phyloP scores from a whole-genome alignment of 2,113 vertebrate genomes.

The Theristicus caerulescens region DNA sequence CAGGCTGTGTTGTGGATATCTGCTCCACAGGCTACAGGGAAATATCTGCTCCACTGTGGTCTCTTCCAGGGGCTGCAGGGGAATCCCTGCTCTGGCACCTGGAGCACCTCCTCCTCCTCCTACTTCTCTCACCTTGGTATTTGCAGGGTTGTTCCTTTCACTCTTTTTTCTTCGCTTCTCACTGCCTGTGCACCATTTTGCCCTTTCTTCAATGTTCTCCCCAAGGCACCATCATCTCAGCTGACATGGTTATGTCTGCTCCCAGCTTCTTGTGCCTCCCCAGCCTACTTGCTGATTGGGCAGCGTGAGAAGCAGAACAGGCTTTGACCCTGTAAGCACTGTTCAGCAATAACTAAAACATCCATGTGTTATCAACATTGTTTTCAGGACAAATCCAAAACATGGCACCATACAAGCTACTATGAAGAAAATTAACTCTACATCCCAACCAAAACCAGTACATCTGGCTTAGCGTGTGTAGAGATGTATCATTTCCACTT shows the following conservation, averaged over 20 bases:
- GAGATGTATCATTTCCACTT: not conserved
- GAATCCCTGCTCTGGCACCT: not conserved
- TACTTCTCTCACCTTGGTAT: not conserved
- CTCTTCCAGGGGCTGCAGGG: not conserved
- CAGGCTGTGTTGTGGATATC: not conserved
- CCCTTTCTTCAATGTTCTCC: not conserved
- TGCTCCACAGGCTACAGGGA: not conserved
- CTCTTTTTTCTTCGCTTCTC: not conserved
- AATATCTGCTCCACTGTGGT: not conserved
- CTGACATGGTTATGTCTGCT: fast-evolving
- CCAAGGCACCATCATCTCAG: not conserved
- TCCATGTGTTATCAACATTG: not conserved
- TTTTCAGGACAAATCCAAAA: not conserved
- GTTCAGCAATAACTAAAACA: not conserved
- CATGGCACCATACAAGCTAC: not conserved
- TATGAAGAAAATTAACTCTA: not conserved
- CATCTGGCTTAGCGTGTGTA: not conserved
- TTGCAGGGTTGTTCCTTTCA: not conserved
- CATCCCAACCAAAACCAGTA: not conserved
- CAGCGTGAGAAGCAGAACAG: not conserved
- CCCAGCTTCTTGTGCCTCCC: not conserved
- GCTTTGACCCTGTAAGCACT: not conserved
- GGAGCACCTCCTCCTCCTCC: not conserved
- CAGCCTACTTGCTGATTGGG: not conserved
- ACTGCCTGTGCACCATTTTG: not conserved